Evolutionary conservation across 2,113 vertebrate genomes (phyloP).

Genomic region (Xiphophorus maculatus): DNA sequence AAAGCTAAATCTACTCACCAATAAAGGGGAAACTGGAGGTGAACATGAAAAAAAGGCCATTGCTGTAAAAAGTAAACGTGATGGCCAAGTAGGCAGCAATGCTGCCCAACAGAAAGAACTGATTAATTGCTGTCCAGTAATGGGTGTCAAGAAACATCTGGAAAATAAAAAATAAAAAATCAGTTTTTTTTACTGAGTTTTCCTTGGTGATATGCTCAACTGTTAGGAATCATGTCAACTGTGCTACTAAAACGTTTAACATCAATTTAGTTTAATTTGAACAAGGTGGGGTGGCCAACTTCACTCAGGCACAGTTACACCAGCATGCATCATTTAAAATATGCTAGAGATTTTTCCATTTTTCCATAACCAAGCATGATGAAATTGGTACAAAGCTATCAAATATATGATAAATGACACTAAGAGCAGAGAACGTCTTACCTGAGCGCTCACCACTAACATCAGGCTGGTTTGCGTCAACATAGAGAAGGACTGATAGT

Average conservation of each 20-base stretch:
- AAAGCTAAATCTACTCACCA: constrained; percentile 59
- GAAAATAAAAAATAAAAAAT: neutral
- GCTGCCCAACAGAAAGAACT: constrained; percentile 94
- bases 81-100: constrained; percentile 90
- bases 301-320: too few species aligned
- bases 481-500: constrained; percentile 94
- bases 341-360: too few species aligned
- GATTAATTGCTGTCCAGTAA: constrained; percentile 93
- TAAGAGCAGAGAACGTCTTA: constrained; percentile 44
- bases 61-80: constrained; percentile 91
- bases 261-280: too few species aligned
- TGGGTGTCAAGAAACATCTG: constrained; percentile 89
- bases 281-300: too few species aligned
- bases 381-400: neutral
- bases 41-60: constrained; percentile 89
- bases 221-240: too few species aligned
- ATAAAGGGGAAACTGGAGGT: constrained; percentile 88
- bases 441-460: constrained; percentile 87
- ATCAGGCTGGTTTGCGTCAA: constrained; percentile 91
- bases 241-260: too few species aligned
- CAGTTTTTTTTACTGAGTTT: neutral
- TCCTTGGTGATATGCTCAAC: neutral
- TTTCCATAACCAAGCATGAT: neutral
- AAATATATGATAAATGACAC: neutral
- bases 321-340: too few species aligned